These are phyloP conservation scores for Zosterops borbonicus DNA, from an alignment of 2,113 vertebrate genomes.

Conservation along the genomic window DNA sequence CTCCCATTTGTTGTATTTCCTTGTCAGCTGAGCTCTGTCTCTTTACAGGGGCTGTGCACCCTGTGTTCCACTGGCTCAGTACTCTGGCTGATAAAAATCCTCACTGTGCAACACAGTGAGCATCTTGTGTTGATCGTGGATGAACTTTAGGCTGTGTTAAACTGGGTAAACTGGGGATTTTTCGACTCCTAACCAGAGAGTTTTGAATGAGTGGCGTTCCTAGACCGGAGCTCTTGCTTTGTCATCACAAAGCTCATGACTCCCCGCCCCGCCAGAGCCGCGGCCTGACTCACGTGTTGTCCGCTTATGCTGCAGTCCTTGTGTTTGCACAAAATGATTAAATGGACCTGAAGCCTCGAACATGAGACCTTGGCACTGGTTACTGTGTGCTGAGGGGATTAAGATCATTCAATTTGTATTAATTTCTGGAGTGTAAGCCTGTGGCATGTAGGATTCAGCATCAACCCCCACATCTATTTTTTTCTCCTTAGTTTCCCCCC, in stretches of 20 bases:
- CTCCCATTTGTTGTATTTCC: not conserved
- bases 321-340: not conserved
- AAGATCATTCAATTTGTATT: not conserved
- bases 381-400: not conserved
- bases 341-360: not conserved
- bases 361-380: not conserved
- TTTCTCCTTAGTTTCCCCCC: not conserved
- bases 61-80: accelerated
- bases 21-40: not conserved
- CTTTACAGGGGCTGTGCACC: not conserved
- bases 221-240: not conserved
- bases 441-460: not conserved
- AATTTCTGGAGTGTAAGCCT: not conserved
- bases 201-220: not conserved
- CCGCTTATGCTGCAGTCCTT: not conserved
- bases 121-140: not conserved
- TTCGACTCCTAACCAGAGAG: not conserved
- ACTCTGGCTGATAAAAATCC: not conserved
- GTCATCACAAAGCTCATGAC: conserved; percentile 9
- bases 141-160: not conserved
- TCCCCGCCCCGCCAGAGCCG: not conserved
- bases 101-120: not conserved
- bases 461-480: not conserved
- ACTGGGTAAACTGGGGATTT: not conserved
- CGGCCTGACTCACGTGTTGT: not conserved